Evolutionary conservation across 2,113 vertebrate species (phyloP).

Genomic region (Poecilia latipinna): DNA sequence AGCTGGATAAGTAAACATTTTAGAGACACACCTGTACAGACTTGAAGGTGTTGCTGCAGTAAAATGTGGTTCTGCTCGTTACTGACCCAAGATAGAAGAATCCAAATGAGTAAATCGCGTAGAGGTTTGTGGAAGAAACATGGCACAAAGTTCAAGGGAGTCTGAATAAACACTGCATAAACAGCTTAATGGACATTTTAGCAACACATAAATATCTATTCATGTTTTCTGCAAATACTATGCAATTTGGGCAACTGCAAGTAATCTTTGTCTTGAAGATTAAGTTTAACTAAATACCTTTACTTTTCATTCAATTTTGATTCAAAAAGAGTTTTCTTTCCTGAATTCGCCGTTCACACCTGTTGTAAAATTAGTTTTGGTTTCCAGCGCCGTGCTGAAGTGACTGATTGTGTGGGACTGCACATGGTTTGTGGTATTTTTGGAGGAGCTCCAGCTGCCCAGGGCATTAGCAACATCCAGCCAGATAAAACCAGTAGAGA

Average conservation of each 20-base stretch:
- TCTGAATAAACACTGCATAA: neutral
- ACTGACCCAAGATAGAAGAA: neutral
- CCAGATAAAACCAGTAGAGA: slow-evolving; percentile 68
- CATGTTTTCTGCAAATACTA: neutral
- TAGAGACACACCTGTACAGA: too few species aligned
- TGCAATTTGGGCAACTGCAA: neutral
- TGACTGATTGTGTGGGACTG: slow-evolving; percentile 28
- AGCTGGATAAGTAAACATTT: too few species aligned
- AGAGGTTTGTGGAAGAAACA: neutral
- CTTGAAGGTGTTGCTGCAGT: too few species aligned
- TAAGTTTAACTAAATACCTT: slow-evolving; percentile 15
- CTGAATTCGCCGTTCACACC: neutral
- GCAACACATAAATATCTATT: neutral
- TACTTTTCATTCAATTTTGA: slow-evolving; percentile 8
- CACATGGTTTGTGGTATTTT: slow-evolving; percentile 63
- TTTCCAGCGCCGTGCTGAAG: slow-evolving; percentile 29
- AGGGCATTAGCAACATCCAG: slow-evolving; percentile 53
- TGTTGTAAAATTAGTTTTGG: slow-evolving; percentile 39
- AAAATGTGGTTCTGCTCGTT: too few species aligned
- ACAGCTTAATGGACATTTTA: neutral
- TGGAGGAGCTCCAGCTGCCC: slow-evolving; percentile 57
- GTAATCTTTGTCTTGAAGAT: slow-evolving; percentile 13
- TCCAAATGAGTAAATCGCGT: neutral
- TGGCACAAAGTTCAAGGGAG: neutral
- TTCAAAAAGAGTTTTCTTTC: neutral